phyloP scores from a whole-genome alignment of 2,113 vertebrate species.

The Monarcha castaneiventris region DNA sequence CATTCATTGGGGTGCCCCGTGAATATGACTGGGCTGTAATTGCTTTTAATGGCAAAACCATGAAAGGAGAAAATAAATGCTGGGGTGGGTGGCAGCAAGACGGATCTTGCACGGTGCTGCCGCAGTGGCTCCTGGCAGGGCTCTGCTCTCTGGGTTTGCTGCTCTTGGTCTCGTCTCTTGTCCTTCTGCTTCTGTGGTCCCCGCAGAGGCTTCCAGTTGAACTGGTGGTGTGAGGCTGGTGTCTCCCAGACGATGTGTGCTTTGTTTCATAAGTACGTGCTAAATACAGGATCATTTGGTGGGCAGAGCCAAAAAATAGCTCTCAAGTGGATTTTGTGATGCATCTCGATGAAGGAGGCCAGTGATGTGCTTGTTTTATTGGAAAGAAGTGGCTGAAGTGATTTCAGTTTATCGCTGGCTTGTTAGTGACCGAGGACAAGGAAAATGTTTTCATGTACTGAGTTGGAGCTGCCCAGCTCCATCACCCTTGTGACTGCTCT shows the following conservation, averaged over 20 bases:
- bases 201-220: neutral
- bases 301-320: rapidly evolving
- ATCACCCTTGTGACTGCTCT: neutral
- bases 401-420: neutral
- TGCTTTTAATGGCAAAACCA: neutral
- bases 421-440: neutral
- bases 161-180: neutral
- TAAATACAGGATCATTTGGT: rapidly evolving
- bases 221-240: neutral
- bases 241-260: neutral
- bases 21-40: neutral
- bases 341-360: neutral
- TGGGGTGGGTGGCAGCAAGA: neutral
- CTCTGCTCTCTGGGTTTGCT: neutral
- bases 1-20: neutral
- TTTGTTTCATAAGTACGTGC: neutral
- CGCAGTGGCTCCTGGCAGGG: neutral
- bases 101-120: neutral
- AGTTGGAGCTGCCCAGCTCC: neutral
- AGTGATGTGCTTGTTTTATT: rapidly evolving
- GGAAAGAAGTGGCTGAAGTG: neutral
- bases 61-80: neutral
- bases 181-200: neutral
- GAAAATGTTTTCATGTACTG: neutral
- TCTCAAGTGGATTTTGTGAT: neutral